These are phyloP conservation scores for Channa striata DNA, from an alignment of 2,797 vertebrate species.

Conservation along the genomic window DNA sequence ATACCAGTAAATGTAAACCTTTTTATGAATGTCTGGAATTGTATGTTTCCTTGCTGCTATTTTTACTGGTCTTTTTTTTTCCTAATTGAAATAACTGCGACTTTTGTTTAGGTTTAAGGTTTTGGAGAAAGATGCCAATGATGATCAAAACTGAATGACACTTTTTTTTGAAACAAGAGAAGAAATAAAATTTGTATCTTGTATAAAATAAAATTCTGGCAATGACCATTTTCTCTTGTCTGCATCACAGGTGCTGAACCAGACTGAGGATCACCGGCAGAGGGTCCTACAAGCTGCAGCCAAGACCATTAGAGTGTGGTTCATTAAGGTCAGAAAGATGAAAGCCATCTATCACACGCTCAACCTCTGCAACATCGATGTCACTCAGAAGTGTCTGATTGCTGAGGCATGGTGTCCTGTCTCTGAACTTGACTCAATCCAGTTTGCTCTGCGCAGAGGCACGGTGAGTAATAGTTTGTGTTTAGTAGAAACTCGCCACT, in stretches of 20 bases:
- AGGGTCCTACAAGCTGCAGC: slow-evolving; percentile 96
- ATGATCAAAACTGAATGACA: too few species aligned
- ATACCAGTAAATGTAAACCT: slow-evolving; percentile 13
- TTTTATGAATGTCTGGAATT: slow-evolving; percentile 14
- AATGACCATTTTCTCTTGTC: background rate
- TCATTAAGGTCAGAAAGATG: slow-evolving; percentile 99
- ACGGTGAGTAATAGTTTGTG: slow-evolving; percentile 86
- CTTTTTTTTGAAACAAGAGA: too few species aligned
- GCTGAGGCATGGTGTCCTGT: slow-evolving; percentile 98
- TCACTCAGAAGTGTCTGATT: slow-evolving; percentile 99
- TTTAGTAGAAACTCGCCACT: background rate
- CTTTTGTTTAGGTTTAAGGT: background rate
- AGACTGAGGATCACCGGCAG: slow-evolving; percentile 97
- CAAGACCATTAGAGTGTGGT: slow-evolving; percentile 96
- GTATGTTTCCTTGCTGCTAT: slow-evolving; percentile 12
- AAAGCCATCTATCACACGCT: slow-evolving; percentile 99
- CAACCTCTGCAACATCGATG: slow-evolving; percentile 98
- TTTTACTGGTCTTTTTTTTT: too few species aligned
- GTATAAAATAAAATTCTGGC: too few species aligned
- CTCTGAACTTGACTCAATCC: slow-evolving; percentile 96
- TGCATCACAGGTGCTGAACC: slow-evolving; percentile 91
- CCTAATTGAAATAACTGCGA: too few species aligned
- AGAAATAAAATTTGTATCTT: background rate
- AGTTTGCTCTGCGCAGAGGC: slow-evolving; percentile 96
- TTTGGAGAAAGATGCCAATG: too few species aligned